Base-by-base conservation (phyloP, 2,888 invertebrate species). In the Parnassius smintheus region DNA sequence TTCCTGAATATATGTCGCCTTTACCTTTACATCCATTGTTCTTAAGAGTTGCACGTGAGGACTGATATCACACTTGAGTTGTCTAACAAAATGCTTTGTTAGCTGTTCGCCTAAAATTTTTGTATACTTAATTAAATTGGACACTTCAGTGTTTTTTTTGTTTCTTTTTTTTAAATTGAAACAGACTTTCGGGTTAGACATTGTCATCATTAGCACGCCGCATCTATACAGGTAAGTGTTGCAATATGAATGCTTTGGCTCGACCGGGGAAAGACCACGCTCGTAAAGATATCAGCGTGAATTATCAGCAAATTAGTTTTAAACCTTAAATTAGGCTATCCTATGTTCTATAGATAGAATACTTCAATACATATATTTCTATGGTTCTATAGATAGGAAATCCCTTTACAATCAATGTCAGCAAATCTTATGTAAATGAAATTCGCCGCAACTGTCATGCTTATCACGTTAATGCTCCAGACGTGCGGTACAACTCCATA, bases 1-100 rank as follows among this genome's bases (percentile, higher is more conserved):
- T 78, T 81, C 80, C 80, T 64, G 66, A 62, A 62, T 62, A 61
- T 35, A 64, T 25, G 60, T 44, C 56, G 56, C 41, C 49, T 55
- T 60, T n/a, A 52, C 57, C 49, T 55, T 60, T n/a, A 52, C 57
- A 58, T 55, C 48, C 59, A 64, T 64, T 64, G 64, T 60, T 59
- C 50, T 49, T 56, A 56, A 50, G n/a, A 44, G 49, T 63, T 41
- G 51, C 64, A 25, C 56, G 53, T 22, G 56, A 48, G n/a, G 51
- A 56, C 51, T 59, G 59, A 59, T 63, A 59, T 59, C 53, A 25
- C 18, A 13, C 41, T 35, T n/a, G 46, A 41, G 45, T 46, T 44
- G 56, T 61, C 51, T 51, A n/a, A 51, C 52, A 11, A 53, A 45
- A 45, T 44, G 45, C 9, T 57, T 13, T 13, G 8, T 9, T 7